Evolutionary conservation across 2,888 invertebrate genomes (phyloP), one percentile per base, ranked within the genome.

Genomic region (Diplolepis rosae): DNA sequence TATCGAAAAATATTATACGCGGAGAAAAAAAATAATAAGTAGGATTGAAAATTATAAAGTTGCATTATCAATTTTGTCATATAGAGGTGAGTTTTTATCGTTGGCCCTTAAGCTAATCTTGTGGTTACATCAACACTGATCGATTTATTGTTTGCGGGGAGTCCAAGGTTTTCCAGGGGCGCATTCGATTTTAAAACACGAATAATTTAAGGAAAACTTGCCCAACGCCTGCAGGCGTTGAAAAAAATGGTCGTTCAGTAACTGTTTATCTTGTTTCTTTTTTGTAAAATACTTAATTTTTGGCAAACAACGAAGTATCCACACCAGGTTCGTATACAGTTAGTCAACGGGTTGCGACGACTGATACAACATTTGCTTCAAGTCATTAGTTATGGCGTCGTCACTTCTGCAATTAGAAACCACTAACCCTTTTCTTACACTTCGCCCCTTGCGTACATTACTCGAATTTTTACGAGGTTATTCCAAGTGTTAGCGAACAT

Each of bases 401-500:
- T 87, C 88, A 82, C 86, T 83, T 84, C 84, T 84, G 87, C 87
- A 87, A 88, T 87, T 87, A 86, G 86, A 87, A 81, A 77, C 81
- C 76, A 82, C 83, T 82, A 82, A 82, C 73, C 73, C 65, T 65
- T 69, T 78, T 77, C 80, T 80, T 79, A 18, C 22, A 48, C 48
- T 78, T 66, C 52, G 45, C 28, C 61, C 39, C 48, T 66, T 45
- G 50, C 66, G 32, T 65, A 11, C 56, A 54, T 65, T 42, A 68
- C 68, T 71, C 68, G 70, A 50, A 73, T 68, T 74, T 79, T 76
- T 77, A 74, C 52, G 75, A 74, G 76, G 65, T 54, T 72, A 65
- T 67, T 69, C 66, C 32, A 22, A 42, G 71, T 48, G 74, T 73
- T 56, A 68, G 73, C 54, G 68, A 72, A 72, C 69, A 50, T 42